Percentiles rank a stretch among this genome's conserved stretches.
phyloP scores from a whole-genome alignment of 2,888 invertebrate species.

The Galeopsomyia nigrocyanea region DNA sequence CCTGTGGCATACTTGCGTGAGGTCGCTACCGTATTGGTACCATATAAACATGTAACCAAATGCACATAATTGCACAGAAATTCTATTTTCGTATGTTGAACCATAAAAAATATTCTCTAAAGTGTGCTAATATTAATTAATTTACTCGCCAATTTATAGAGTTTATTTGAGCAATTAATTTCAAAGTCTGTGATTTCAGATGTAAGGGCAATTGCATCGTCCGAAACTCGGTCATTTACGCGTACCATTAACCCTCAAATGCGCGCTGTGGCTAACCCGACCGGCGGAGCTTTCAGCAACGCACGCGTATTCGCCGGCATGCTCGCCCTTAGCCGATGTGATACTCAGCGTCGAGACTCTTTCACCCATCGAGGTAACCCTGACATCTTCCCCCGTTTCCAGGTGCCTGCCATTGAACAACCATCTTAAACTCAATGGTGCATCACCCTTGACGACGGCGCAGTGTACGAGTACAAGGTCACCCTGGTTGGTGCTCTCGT shows the following conservation, averaged over 20 bases:
- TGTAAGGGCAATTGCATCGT: slow-evolving; percentile 1
- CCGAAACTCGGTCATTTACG: background rate
- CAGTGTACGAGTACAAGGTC: slow-evolving; percentile 80
- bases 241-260: slow-evolving; percentile 81
- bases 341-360: slow-evolving; percentile 76
- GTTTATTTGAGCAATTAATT: no score
- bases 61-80: no score
- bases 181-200: no score
- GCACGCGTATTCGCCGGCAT: slow-evolving; percentile 76
- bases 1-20: no score
- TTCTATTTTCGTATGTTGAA: no score
- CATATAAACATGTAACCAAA: no score
- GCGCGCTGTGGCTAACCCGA: slow-evolving; percentile 77
- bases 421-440: slow-evolving; percentile 77
- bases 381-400: slow-evolving; percentile 66
- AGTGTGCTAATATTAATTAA: no score
- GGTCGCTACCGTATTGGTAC: no score
- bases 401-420: slow-evolving; percentile 68
- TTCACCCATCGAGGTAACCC: slow-evolving; percentile 74
- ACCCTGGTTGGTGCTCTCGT: slow-evolving; percentile 74
- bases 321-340: slow-evolving; percentile 72
- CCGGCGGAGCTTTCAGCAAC: slow-evolving; percentile 78
- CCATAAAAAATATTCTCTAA: no score
- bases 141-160: no score
- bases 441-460: slow-evolving; percentile 76